These are phyloP conservation scores for Xyrichtys novacula DNA, from an alignment of 2,797 vertebrate genomes.

Conservation along the genomic window DNA sequence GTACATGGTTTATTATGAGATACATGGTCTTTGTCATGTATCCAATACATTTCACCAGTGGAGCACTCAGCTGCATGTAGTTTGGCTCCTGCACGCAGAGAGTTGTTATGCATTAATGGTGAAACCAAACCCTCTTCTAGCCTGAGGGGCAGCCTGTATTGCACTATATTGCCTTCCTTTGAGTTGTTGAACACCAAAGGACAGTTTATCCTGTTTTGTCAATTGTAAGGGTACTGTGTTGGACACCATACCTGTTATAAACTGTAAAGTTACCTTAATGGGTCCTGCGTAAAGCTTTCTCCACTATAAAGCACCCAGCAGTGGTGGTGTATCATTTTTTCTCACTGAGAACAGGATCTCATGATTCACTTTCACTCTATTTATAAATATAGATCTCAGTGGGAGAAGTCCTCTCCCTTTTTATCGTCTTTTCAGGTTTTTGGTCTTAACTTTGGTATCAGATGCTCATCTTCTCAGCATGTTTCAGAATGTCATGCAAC, in stretches of 20 bases:
- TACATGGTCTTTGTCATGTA: background rate
- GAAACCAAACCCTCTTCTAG: background rate
- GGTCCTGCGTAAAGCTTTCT: too few species aligned
- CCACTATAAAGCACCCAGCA: too few species aligned
- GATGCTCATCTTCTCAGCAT: conserved; percentile 62
- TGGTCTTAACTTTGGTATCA: conserved; percentile 31
- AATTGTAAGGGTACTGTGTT: too few species aligned
- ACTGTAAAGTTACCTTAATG: too few species aligned
- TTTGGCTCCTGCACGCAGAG: background rate
- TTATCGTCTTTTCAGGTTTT: conserved; percentile 16
- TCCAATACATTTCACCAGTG: too few species aligned
- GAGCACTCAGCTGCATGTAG: background rate
- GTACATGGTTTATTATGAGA: too few species aligned
- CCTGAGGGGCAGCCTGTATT: background rate
- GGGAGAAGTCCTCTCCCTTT: background rate
- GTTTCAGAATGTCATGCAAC: conserved; percentile 31
- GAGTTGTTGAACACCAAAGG: background rate
- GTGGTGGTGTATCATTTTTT: too few species aligned
- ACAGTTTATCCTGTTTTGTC: background rate
- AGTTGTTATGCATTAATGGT: background rate
- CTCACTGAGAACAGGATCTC: too few species aligned
- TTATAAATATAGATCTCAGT: too few species aligned
- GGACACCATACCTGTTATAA: too few species aligned
- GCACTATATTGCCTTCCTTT: background rate
- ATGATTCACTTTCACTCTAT: too few species aligned